A percentile compares a stretch with the other conserved stretches of the same genome.
Evolutionary conservation across 2,797 vertebrate species (phyloP).

Genomic region (Bufotes viridis): DNA sequence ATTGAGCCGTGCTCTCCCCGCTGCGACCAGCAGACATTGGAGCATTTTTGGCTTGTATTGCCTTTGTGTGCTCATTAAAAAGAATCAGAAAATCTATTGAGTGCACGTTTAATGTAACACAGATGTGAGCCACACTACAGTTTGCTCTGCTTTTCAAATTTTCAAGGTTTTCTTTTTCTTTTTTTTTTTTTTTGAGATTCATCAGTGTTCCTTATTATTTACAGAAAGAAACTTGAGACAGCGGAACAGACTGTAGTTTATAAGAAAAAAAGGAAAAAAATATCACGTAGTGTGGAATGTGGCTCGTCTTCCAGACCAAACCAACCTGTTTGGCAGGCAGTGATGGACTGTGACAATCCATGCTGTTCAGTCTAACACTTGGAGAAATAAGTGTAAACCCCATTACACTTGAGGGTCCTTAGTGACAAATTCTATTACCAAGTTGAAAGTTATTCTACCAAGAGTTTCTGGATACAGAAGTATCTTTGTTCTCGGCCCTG

Average conservation of each 20-base stretch:
- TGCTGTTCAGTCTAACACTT: conserved; percentile 62
- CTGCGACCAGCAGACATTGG: conserved; percentile 67
- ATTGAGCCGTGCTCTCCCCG: conserved; percentile 65
- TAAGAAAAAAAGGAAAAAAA: conserved; percentile 11
- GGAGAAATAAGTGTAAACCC: conserved; percentile 65
- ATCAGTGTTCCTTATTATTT: conserved; percentile 78
- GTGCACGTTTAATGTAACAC: conserved; percentile 74
- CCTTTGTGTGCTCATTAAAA: conserved; percentile 74
- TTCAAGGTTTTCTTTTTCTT: conserved; percentile 66
- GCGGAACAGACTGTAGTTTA: conserved; percentile 73
- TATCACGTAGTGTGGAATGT: conserved; percentile 72
- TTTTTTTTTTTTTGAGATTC: conserved; percentile 67
- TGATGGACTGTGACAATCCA: conserved; percentile 66
- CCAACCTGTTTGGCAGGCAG: conserved; percentile 72
- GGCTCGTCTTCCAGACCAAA: conserved; percentile 77
- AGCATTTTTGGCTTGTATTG: conserved; percentile 71
- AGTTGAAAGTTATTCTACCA: conserved; percentile 39
- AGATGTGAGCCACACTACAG: conserved; percentile 75
- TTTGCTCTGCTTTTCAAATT: conserved; percentile 72
- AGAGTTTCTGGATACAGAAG: conserved; percentile 40
- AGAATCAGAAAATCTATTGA: conserved; percentile 74
- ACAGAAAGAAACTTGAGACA: conserved; percentile 76
- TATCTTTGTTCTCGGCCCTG: conserved; percentile 23
- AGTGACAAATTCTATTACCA: conserved; percentile 61
- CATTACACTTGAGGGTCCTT: conserved; percentile 55